Percentiles rank a stretch among this genome's conserved stretches.
These are phyloP conservation scores for Hydra vulgaris DNA, from an alignment of 30 jellyfish, hydroid and myxozoan genomes.

Conservation along the genomic window DNA sequence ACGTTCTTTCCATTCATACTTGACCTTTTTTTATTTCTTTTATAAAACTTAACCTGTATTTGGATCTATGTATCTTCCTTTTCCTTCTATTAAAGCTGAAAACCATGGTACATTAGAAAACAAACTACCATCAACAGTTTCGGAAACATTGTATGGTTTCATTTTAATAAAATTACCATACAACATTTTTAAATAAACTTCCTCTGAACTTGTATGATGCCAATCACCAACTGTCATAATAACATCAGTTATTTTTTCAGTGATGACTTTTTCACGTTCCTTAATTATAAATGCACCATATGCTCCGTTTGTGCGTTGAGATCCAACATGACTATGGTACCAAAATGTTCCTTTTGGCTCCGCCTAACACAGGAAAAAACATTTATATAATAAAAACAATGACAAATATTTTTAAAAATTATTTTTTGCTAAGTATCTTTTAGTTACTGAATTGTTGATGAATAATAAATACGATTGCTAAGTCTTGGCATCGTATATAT, in stretches of 20 bases:
- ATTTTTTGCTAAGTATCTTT: no score
- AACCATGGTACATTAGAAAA: conserved; percentile 95
- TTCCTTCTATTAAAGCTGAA: conserved; percentile 74
- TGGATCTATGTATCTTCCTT: conserved; percentile 66
- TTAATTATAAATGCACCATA: conserved; percentile 75
- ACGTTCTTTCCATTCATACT: neutral
- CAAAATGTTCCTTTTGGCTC: conserved; percentile 87
- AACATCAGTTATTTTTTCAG: conserved; percentile 40
- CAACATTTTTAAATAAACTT: conserved; percentile 65
- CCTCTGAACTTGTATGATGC: conserved; percentile 87
- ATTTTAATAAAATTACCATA: conserved; percentile 53
- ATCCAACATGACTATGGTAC: conserved; percentile 96
- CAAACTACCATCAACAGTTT: conserved; percentile 71
- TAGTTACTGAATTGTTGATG: no score
- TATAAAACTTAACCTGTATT: conserved; percentile 67
- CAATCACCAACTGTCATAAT: conserved; percentile 95
- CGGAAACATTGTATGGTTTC: conserved; percentile 39
- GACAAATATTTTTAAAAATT: no score
- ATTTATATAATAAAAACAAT: no score
- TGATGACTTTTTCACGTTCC: conserved; percentile 60
- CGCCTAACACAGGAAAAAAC: no score
- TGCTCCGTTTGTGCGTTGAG: conserved; percentile 84
- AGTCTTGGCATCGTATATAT: no score
- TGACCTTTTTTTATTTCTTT: no score
- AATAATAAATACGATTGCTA: no score